phyloP scores from a whole-genome alignment of 2,888 invertebrate species.

The Temnothorax rugatulus region DNA sequence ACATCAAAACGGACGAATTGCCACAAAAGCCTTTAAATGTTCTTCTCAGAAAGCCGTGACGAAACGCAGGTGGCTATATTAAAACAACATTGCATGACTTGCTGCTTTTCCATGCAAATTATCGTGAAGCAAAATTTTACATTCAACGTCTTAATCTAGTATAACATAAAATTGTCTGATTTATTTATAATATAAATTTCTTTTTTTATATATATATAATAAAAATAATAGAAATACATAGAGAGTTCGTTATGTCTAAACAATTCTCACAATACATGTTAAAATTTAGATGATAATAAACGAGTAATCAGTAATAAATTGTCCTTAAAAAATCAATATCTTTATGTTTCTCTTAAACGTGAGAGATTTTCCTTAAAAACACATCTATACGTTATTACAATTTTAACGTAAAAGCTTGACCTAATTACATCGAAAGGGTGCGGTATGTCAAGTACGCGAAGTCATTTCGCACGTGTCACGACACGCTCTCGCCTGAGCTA shows the following conservation, averaged over 20 bases:
- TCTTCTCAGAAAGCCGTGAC: not conserved
- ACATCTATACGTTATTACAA: not conserved
- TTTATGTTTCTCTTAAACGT: not conserved
- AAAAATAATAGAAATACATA: not conserved
- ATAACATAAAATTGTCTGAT: not conserved
- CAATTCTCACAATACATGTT: not conserved
- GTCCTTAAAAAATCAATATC: too few species aligned
- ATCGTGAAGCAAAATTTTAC: not conserved
- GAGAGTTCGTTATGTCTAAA: not conserved
- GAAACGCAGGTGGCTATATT: not conserved
- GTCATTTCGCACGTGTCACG: conserved; percentile 34
- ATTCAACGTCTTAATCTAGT: not conserved
- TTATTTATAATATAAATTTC: not conserved
- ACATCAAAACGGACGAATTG: not conserved
- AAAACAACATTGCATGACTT: not conserved
- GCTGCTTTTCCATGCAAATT: conserved; percentile 24
- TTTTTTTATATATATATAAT: not conserved
- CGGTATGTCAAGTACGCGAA: conserved; percentile 32
- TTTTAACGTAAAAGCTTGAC: conserved; percentile 43
- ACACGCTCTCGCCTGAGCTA: not conserved
- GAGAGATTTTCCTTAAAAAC: not conserved
- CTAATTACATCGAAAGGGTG: conserved; percentile 47
- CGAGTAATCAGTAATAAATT: not conserved
- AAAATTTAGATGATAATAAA: not conserved
- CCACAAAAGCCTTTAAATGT: conserved; percentile 1